Evolutionary conservation across 2,888 invertebrate species (phyloP), one percentile per base, ranked within the genome.

Genomic region (Standfussiana lucernea): DNA sequence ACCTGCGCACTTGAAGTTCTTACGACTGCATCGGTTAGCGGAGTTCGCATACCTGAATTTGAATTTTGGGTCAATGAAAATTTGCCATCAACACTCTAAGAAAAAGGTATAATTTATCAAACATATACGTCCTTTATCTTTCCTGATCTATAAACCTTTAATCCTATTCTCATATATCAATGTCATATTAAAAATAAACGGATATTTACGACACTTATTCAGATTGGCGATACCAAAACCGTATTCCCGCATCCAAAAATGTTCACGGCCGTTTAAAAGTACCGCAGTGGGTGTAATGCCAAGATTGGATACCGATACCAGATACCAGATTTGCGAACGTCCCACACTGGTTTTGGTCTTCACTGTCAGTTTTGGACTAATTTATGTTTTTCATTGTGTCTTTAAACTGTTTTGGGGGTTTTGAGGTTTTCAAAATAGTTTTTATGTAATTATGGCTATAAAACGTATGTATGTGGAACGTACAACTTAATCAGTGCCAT

Each of bases 271-370:
- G 76, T 83, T 80, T 73, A 69, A 79, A 86, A 86, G 75, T 66
- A 81, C 75, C 82, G 79, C 69, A 78, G 91, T 87, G 90, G 90
- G 86, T 79, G 88, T 80, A 81, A 80, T 75, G 74, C 84, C 83
- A 83, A 88, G 86, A 88, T 89, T 82, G 89, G 84, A 79, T 83
- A 80, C 84, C 77, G 86, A 85, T 85, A 78, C 75, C 75, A 75
- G 80, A 86, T 86, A 72, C 75, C 87, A 89, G 84, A 88, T 90
- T 88, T 84, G 87, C 84, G 40, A 83, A 72, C 88, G 40, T 45
- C 88, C 88, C 80, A 88, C 88, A 79, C 74, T 65, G 28, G 65
- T 69, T 78, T 74, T 72, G 42, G 67, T 66, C 50, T 61, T 77
- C n/a, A 42, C 50, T 66, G 72, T 69, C 71, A 59, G 47, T 64